phyloP scores from a whole-genome alignment of 2,888 invertebrate species.

The Clunio marinus region DNA sequence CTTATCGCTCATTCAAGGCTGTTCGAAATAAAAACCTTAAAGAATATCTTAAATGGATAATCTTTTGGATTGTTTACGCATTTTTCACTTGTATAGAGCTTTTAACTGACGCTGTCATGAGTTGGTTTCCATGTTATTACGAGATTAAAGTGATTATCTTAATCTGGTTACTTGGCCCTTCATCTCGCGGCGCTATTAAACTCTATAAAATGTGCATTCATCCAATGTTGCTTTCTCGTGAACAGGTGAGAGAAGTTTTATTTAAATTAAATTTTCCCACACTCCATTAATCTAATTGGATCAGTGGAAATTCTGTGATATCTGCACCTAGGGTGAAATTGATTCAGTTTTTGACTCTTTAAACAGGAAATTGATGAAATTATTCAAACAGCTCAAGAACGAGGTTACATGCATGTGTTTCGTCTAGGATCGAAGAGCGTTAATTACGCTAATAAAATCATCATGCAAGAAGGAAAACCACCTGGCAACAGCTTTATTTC shows the following conservation, averaged over 20 bases:
- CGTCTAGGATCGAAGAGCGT: slow-evolving; percentile 32
- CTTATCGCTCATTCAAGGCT: slow-evolving; percentile 35
- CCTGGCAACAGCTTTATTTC: not conserved
- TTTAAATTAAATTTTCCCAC: not conserved
- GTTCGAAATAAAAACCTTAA: slow-evolving; percentile 30
- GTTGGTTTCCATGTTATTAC: slow-evolving; percentile 32
- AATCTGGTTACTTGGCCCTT: slow-evolving; percentile 30
- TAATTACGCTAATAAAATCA: slow-evolving; percentile 34
- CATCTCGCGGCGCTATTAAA: slow-evolving; percentile 16
- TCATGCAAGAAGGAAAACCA: slow-evolving; percentile 29
- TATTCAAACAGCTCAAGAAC: slow-evolving; percentile 33
- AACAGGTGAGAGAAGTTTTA: slow-evolving; percentile 13
- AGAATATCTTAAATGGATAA: slow-evolving; percentile 32
- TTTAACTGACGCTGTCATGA: slow-evolving; percentile 21
- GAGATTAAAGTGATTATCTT: slow-evolving; percentile 36
- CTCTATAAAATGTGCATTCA: slow-evolving; percentile 29
- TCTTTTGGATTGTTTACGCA: slow-evolving; percentile 34
- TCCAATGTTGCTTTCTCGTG: slow-evolving; percentile 30
- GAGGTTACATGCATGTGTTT: slow-evolving; percentile 32
- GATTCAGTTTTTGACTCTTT: not conserved
- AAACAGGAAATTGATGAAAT: slow-evolving; percentile 35
- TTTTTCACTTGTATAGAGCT: slow-evolving; percentile 35
- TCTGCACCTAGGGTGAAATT: not conserved
- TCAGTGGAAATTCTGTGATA: not conserved
- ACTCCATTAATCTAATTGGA: not conserved